Percentiles rank a stretch among this genome's conserved stretches.
phyloP scores from a whole-genome alignment of 2,797 vertebrate species.

The Dromococcyx pavoninus region DNA sequence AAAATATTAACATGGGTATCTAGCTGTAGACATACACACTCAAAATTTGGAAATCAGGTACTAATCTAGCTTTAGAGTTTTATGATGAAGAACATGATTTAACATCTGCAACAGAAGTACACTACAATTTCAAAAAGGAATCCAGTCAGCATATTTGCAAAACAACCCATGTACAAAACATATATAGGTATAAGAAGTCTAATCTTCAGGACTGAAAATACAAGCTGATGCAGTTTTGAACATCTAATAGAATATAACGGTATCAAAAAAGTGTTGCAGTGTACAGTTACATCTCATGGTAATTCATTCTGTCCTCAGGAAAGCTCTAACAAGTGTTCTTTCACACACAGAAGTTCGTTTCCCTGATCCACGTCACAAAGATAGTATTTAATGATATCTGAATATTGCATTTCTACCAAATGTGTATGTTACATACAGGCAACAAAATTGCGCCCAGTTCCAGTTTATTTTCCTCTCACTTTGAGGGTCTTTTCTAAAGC shows the following conservation, averaged over 20 bases:
- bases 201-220: neutral
- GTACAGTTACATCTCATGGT: neutral
- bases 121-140: neutral
- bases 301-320: neutral
- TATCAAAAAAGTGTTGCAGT: neutral
- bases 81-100: neutral
- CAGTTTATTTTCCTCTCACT: neutral
- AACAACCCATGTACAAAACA: neutral
- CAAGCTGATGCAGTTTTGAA: neutral
- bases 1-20: neutral
- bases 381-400: neutral
- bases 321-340: neutral
- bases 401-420: neutral
- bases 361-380: neutral
- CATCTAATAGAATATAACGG: neutral
- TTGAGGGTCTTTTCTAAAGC: neutral
- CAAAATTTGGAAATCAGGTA: neutral
- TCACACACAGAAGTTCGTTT: neutral
- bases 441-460: neutral
- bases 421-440: accelerated
- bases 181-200: neutral
- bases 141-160: neutral
- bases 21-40: neutral
- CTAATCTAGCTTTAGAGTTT: neutral
- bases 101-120: neutral